Conservation (phyloP, 2,888 invertebrate genomes). For the Adela reaumurella region DNA sequence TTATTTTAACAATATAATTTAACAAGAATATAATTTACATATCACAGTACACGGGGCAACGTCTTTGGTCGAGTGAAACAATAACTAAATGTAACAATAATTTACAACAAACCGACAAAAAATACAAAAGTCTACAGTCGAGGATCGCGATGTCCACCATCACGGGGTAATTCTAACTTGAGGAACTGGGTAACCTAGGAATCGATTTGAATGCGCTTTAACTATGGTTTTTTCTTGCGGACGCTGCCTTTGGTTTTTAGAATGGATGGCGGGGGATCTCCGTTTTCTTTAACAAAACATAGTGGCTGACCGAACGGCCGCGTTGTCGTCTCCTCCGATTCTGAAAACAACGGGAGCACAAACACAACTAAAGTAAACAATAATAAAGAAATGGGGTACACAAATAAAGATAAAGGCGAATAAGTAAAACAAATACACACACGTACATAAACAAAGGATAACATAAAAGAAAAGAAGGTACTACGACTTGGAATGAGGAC, state of each 20-base stretch:
- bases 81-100: neutral
- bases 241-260: slow-evolving; percentile 51
- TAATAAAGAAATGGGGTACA: slow-evolving; percentile 15
- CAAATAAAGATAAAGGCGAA: too few relatives aligned
- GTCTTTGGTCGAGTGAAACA: slow-evolving; percentile 1
- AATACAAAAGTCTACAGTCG: neutral
- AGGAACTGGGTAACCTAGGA: slow-evolving; percentile 13
- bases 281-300: slow-evolving; percentile 60
- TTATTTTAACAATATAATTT: slow-evolving; percentile 43
- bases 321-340: slow-evolving; percentile 56
- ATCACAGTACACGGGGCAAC: slow-evolving; percentile 54
- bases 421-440: slow-evolving; percentile 2
- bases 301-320: slow-evolving; percentile 79
- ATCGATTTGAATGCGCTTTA: slow-evolving; percentile 22
- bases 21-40: slow-evolving; percentile 39
- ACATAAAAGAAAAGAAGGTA: slow-evolving; percentile 15
- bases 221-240: slow-evolving; percentile 46
- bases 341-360: slow-evolving; percentile 41
- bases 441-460: slow-evolving; percentile 10
- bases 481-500: slow-evolving; percentile 8
- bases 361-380: slow-evolving; percentile 35
- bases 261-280: slow-evolving; percentile 51
- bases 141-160: neutral
- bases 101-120: neutral
- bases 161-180: neutral